Evolutionary conservation across 2,113 vertebrate genomes (phyloP).

Genomic region (Xerus inauris): DNA sequence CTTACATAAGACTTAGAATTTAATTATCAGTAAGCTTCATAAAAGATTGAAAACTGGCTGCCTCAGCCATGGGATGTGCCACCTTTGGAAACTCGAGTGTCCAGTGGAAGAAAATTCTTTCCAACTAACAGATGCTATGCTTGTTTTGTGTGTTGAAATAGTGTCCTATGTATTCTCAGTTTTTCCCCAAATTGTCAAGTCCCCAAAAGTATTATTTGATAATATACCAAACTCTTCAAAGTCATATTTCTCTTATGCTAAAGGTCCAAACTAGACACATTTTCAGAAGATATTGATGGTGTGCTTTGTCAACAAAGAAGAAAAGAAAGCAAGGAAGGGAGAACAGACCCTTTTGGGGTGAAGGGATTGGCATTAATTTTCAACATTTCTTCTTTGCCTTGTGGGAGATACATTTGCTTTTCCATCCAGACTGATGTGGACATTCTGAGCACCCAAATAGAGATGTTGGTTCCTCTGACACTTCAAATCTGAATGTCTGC

Average conservation of each 20-base stretch:
- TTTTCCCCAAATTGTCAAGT: constrained; percentile 8
- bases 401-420: background rate
- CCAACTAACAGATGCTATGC: background rate
- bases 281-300: background rate
- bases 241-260: background rate
- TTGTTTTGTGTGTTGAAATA: constrained; percentile 20
- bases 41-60: background rate
- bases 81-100: background rate
- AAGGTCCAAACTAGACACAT: background rate
- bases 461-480: background rate
- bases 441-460: background rate
- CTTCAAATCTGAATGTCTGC: background rate
- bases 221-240: background rate
- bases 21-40: background rate
- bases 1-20: background rate
- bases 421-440: background rate
- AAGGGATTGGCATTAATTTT: constrained; percentile 6
- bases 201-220: background rate
- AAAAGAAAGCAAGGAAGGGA: background rate
- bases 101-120: background rate
- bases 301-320: background rate
- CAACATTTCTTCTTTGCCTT: background rate
- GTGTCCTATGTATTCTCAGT: background rate
- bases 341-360: background rate
- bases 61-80: background rate